phyloP scores from a whole-genome alignment of 92 coral and sea anemone species.

The Pocillopora meandrina region DNA sequence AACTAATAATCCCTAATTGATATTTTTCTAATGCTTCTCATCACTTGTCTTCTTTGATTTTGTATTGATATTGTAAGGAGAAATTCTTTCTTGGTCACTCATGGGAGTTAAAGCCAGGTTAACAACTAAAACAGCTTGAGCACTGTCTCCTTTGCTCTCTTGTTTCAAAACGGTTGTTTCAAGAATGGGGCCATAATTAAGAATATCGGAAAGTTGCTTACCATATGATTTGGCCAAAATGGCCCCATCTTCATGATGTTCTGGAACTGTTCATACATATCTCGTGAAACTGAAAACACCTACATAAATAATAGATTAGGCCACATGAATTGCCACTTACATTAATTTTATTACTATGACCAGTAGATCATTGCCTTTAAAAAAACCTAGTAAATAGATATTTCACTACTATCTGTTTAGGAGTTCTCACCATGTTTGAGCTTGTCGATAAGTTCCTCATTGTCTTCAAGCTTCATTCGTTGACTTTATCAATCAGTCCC shows the following conservation, averaged over 20 bases:
- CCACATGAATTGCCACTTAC: background rate
- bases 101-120: too few species aligned
- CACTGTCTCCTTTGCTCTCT: too few species aligned
- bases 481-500: slow-evolving; percentile 97
- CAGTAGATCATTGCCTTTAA: too few species aligned
- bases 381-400: background rate
- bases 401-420: background rate
- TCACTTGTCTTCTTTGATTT: too few species aligned
- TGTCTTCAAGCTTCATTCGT: slow-evolving; percentile 95
- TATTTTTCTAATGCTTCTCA: too few species aligned
- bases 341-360: background rate
- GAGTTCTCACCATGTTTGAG: slow-evolving; percentile 86
- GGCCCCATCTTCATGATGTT: slow-evolving; percentile 99
- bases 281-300: slow-evolving; percentile 96
- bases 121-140: too few species aligned
- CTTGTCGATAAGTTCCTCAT: slow-evolving; percentile 95
- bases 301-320: slow-evolving; percentile 9
- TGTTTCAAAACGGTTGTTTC: too few species aligned
- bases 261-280: slow-evolving; percentile 99
- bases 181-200: too few species aligned
- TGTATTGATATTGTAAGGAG: too few species aligned
- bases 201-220: slow-evolving; percentile 21
- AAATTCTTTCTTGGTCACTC: too few species aligned
- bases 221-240: slow-evolving; percentile 98
- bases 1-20: too few species aligned